Evolutionary conservation across 2,797 vertebrate genomes (phyloP).

Genomic region (Gallinago solitaria): DNA sequence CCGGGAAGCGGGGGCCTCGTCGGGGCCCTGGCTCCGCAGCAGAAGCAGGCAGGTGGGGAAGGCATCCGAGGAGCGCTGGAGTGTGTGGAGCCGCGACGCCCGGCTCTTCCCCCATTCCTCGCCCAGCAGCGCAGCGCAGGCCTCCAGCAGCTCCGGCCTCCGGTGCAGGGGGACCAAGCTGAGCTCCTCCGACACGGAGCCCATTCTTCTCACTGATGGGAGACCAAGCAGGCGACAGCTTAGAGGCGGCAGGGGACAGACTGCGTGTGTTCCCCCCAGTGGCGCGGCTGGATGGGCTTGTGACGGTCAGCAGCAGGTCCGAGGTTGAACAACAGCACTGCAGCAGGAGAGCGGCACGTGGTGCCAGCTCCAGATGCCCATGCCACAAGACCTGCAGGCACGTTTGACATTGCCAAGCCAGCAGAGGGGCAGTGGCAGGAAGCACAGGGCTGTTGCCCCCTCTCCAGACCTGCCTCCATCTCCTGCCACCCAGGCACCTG

Average conservation of each 20-base stretch:
- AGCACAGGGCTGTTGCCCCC: background rate
- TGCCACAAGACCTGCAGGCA: background rate
- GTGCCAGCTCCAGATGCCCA: background rate
- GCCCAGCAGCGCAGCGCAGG: constrained; percentile 89
- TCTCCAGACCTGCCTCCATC: background rate
- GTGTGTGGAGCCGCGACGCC: constrained; percentile 85
- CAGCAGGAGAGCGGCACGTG: rapidly evolving
- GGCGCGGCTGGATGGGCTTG: rapidly evolving
- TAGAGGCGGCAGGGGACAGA: background rate
- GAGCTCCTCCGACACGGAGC: constrained; percentile 65
- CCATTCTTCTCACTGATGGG: constrained; percentile 70
- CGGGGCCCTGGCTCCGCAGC: constrained; percentile 51
- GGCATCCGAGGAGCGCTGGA: constrained; percentile 86
- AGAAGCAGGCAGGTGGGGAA: constrained; percentile 90
- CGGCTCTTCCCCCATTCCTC: constrained; percentile 91
- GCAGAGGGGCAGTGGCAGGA: background rate
- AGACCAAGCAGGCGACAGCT: constrained; percentile 34
- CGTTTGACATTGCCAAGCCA: background rate
- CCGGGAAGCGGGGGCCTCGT: background rate
- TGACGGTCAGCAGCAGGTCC: rapidly evolving
- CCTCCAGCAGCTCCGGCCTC: constrained; percentile 86
- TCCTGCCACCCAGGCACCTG: background rate
- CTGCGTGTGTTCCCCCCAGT: rapidly evolving
- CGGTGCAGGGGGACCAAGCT: constrained; percentile 84
- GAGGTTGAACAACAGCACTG: rapidly evolving